Evolutionary conservation across 2,113 vertebrate species (phyloP).

Genomic region (Gopherus evgoodei): DNA sequence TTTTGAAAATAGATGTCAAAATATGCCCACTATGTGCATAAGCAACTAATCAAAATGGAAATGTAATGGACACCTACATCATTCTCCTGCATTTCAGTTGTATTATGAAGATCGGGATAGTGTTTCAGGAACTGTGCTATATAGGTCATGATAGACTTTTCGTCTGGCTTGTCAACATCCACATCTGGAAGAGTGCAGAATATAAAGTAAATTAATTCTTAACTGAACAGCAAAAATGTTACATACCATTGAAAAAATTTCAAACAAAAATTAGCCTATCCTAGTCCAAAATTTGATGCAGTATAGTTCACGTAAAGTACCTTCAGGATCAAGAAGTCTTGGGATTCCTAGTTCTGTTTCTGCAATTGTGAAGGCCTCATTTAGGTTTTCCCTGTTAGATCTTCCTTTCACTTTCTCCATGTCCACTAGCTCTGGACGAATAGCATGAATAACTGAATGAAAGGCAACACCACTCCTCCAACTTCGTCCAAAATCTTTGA

Average conservation of each 20-base stretch:
- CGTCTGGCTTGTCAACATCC: conserved; percentile 98
- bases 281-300: neutral
- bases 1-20: conserved; percentile 19
- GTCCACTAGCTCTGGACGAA: conserved; percentile 93
- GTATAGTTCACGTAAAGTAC: conserved; percentile 70
- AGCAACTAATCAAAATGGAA: neutral
- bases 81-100: conserved; percentile 76
- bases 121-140: conserved; percentile 97
- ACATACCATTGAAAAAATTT: neutral
- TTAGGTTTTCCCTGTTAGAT: conserved; percentile 91
- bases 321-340: conserved; percentile 95
- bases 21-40: neutral
- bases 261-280: neutral
- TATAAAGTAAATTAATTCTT: neutral
- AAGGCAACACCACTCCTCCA: conserved; percentile 96
- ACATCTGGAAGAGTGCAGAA: conserved; percentile 84
- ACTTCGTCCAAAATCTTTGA: conserved; percentile 95
- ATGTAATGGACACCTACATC: conserved; percentile 80
- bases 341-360: conserved; percentile 93
- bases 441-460: conserved; percentile 91
- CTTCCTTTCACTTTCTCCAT: conserved; percentile 87
- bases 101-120: conserved; percentile 83
- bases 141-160: conserved; percentile 99
- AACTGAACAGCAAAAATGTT: neutral
- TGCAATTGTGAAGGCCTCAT: conserved; percentile 92